Conservation (phyloP, 1,140 invertebrate genomes). For the Oedothorax gibbosus region DNA sequence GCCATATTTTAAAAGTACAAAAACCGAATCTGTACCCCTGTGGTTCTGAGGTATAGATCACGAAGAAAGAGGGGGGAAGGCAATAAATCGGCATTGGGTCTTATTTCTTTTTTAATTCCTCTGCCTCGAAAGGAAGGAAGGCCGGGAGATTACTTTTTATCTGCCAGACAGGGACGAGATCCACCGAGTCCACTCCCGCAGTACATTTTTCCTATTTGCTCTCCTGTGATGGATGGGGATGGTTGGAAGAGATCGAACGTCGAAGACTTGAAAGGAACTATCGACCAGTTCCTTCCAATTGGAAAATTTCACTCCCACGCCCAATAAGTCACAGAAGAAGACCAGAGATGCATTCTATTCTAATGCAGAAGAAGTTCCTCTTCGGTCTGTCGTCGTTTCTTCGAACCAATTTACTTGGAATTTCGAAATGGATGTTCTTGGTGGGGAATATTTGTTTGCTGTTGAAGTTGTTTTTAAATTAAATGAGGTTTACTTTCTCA, state of each 20-base stretch:
- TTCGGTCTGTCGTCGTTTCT: constrained; percentile 22
- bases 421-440: too few relatives aligned
- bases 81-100: constrained; percentile 39
- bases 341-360: constrained; percentile 24
- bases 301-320: constrained; percentile 32
- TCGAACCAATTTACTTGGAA: constrained; percentile 11
- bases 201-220: constrained; percentile 26
- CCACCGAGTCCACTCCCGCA: background rate
- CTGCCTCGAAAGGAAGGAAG: constrained; percentile 7
- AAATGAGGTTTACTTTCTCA: too few relatives aligned
- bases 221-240: constrained; percentile 37
- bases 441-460: too few relatives aligned
- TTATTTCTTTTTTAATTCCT: constrained; percentile 49
- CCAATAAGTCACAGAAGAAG: constrained; percentile 25
- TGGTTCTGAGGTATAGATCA: too few relatives aligned
- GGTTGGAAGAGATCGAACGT: constrained; percentile 37
- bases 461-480: too few relatives aligned
- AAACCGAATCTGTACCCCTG: too few relatives aligned
- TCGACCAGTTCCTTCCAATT: constrained; percentile 28
- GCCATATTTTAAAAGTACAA: too few relatives aligned
- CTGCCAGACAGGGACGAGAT: constrained; percentile 1
- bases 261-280: constrained; percentile 33
- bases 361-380: constrained; percentile 27
- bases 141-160: constrained; percentile 36
- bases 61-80: background rate